phyloP scores from a whole-genome alignment of 2,113 vertebrate genomes.

The Climacteris rufus region DNA sequence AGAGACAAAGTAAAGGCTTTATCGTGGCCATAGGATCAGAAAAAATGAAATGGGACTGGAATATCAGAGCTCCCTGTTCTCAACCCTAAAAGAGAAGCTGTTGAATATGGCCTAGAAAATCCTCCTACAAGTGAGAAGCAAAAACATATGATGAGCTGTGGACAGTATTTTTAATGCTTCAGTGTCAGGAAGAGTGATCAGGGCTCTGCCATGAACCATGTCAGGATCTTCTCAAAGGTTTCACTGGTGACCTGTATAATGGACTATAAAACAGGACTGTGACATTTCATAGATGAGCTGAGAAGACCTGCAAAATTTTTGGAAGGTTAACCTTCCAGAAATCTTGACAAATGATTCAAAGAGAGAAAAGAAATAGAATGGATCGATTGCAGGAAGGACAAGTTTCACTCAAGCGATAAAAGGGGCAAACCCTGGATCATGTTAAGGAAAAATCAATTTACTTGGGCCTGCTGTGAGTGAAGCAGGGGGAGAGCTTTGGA shows the following conservation, averaged over 20 bases:
- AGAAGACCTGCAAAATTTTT: not conserved
- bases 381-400: not conserved
- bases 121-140: not conserved
- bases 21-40: not conserved
- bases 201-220: not conserved
- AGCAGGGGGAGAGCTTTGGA: not conserved
- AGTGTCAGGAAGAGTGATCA: not conserved
- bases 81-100: not conserved
- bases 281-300: not conserved
- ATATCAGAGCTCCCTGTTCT: not conserved
- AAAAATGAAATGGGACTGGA: not conserved
- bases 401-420: not conserved
- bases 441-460: not conserved
- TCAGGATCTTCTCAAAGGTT: not conserved
- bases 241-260: not conserved
- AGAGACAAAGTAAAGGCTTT: not conserved
- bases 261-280: not conserved
- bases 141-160: not conserved
- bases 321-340: not conserved
- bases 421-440: not conserved
- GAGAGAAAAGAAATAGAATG: not conserved
- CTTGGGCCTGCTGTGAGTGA: not conserved
- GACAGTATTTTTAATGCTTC: not conserved
- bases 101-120: not conserved
- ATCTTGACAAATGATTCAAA: not conserved